Evolutionary conservation across 2,797 vertebrate species (phyloP).

Genomic region (Nannoperca australis): DNA sequence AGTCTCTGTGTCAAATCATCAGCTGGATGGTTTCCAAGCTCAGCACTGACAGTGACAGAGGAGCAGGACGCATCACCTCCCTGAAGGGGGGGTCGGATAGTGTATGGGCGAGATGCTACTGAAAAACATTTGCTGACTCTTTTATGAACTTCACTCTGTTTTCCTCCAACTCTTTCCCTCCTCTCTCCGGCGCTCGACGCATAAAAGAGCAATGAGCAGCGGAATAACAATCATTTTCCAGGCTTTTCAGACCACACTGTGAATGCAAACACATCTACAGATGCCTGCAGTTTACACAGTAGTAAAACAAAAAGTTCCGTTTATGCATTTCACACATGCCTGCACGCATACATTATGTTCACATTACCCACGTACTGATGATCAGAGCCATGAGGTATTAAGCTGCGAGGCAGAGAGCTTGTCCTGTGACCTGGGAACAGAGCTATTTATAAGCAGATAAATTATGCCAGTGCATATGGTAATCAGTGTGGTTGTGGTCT

Average conservation of each 20-base stretch:
- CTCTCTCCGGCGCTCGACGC: neutral
- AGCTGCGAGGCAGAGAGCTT: constrained; percentile 60
- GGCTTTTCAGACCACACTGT: neutral
- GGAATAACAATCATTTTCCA: constrained; percentile 15
- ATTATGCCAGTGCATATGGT: constrained; percentile 80
- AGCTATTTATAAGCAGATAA: constrained; percentile 80
- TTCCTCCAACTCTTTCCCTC: constrained; percentile 2
- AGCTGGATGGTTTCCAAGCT: constrained; percentile 46
- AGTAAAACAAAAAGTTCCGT: neutral
- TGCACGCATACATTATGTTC: constrained; percentile 16
- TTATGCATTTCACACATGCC: constrained; percentile 10
- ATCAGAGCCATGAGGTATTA: constrained; percentile 62
- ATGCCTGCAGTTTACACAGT: constrained; percentile 8
- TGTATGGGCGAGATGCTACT: neutral
- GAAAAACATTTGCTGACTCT: constrained; percentile 40
- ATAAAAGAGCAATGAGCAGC: neutral
- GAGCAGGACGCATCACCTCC: constrained; percentile 26
- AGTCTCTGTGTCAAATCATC: constrained; percentile 47
- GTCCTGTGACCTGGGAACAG: constrained; percentile 57
- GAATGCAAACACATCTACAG: constrained; percentile 26
- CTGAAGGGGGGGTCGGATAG: constrained; percentile 9
- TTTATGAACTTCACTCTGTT: constrained; percentile 44
- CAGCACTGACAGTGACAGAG: constrained; percentile 35
- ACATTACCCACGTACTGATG: constrained; percentile 17
- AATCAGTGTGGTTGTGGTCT: constrained; percentile 66